Percentiles rank a stretch among this genome's conserved stretches.
Evolutionary conservation across 2,888 invertebrate species (phyloP).

Genomic region (Coecobrya sp.): DNA sequence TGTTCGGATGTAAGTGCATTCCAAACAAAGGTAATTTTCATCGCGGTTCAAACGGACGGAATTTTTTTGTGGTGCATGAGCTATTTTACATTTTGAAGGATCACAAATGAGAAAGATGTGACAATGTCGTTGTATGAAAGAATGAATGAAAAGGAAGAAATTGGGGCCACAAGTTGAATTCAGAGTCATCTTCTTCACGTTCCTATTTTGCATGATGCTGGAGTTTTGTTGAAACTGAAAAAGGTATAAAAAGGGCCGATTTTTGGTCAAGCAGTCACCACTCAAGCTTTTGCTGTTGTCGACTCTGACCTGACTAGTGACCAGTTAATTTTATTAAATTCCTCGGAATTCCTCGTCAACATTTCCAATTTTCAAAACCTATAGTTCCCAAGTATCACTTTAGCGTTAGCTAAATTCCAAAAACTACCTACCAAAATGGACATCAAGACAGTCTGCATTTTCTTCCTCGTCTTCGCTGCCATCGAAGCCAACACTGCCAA

Average conservation of each 20-base stretch:
- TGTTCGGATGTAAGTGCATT: no score
- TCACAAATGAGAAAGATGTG: no score
- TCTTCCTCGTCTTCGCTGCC: constrained; percentile 52
- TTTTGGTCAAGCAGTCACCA: background rate
- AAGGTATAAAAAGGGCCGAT: constrained; percentile 12
- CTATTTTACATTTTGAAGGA: no score
- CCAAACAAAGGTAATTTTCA: no score
- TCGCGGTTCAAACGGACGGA: no score
- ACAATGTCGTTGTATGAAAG: no score
- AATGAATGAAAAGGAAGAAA: no score
- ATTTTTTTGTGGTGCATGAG: no score
- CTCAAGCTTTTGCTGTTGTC: constrained; percentile 6
- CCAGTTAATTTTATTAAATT: background rate
- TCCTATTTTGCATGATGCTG: no score
- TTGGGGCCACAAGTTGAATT: no score
- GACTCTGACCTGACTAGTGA: background rate
- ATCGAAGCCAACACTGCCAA: background rate
- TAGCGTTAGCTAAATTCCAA: constrained; percentile 35
- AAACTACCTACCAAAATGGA: constrained; percentile 43
- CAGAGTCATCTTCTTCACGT: no score
- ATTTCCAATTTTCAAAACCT: constrained; percentile 30
- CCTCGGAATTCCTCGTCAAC: background rate
- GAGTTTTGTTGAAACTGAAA: background rate
- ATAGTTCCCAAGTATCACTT: background rate
- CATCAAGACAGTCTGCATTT: constrained; percentile 29